Percentiles rank a stretch among this genome's conserved stretches.
phyloP scores from a whole-genome alignment of 1,140 invertebrate species.

The Copidosoma floridanum region DNA sequence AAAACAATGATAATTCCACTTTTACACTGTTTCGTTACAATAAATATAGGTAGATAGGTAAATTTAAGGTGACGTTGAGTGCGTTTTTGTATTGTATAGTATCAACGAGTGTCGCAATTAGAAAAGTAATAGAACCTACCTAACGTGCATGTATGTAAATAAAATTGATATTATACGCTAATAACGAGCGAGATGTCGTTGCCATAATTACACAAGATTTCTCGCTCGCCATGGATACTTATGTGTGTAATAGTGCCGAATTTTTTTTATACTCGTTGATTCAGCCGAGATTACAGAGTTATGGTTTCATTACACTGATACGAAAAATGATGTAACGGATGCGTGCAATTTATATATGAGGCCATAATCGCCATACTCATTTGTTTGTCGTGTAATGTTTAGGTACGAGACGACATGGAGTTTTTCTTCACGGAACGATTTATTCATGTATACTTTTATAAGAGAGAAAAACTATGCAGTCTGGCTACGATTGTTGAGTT shows the following conservation, averaged over 20 bases:
- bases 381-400: neutral
- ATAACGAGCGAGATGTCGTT: slow-evolving; percentile 3
- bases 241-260: neutral
- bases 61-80: neutral
- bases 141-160: slow-evolving; percentile 17
- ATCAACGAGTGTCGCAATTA: neutral
- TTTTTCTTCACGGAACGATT: neutral
- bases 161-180: slow-evolving; percentile 1
- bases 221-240: neutral
- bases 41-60: too few relatives aligned
- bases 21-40: too few relatives aligned
- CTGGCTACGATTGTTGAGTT: slow-evolving; percentile 5
- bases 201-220: slow-evolving; percentile 22
- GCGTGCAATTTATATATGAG: slow-evolving; percentile 23
- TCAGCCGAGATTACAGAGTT: slow-evolving; percentile 19
- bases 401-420: neutral
- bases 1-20: too few relatives aligned
- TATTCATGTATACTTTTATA: neutral
- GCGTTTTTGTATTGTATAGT: neutral
- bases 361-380: slow-evolving; percentile 22
- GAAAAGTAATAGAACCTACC: neutral
- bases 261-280: slow-evolving; percentile 19
- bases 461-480: neutral
- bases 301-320: neutral
- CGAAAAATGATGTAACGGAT: slow-evolving; percentile 2